phyloP scores from a whole-genome alignment of 2,113 vertebrate species.

The Charadrius vociferus region DNA sequence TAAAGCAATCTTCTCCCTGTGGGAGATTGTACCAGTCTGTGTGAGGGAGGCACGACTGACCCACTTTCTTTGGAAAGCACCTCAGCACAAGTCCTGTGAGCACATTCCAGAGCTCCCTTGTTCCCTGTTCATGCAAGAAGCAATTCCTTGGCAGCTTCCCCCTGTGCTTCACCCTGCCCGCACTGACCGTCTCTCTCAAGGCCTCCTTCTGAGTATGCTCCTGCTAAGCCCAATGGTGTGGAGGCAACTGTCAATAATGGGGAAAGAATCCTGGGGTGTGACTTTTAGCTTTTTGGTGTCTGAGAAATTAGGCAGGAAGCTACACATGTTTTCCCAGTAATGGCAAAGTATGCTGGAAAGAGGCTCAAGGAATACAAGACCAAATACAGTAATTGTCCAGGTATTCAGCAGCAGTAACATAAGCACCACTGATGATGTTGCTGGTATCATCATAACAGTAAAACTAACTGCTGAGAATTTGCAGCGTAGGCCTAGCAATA shows the following conservation, averaged over 20 bases:
- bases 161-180: background rate
- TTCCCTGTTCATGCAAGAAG: background rate
- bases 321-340: background rate
- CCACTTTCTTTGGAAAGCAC: background rate
- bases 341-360: background rate
- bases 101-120: background rate
- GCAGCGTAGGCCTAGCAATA: background rate
- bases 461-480: background rate
- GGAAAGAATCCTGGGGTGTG: background rate
- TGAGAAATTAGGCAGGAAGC: background rate
- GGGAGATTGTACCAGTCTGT: background rate
- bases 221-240: background rate
- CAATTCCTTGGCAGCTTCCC: background rate
- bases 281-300: background rate
- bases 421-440: background rate
- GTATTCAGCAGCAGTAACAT: background rate
- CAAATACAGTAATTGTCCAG: background rate
- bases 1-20: background rate
- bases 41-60: background rate
- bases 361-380: background rate
- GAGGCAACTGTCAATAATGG: background rate
- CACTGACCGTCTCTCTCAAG: too few species aligned
- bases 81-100: background rate
- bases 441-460: background rate
- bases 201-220: background rate